Percentiles rank a stretch among this genome's conserved stretches.
phyloP scores from a whole-genome alignment of 2,797 vertebrate species.

The Phoxinus dragarum region DNA sequence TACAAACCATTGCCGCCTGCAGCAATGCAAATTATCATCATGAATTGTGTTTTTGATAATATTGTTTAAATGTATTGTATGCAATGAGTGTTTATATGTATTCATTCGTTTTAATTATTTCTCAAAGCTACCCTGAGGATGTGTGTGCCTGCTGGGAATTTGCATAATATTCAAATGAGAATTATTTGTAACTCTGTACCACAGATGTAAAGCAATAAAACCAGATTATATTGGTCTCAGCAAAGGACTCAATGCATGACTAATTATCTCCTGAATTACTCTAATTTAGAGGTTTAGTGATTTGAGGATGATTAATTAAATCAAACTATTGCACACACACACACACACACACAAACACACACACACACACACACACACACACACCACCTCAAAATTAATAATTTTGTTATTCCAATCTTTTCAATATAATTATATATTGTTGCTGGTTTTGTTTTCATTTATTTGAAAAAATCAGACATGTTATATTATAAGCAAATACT shows the following conservation, averaged over 20 bases:
- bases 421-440: background rate
- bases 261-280: conserved; percentile 56
- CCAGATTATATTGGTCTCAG: conserved; percentile 76
- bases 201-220: conserved; percentile 75
- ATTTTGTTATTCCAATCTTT: conserved; percentile 26
- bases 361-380: conserved; percentile 6
- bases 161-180: conserved; percentile 42
- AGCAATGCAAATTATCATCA: conserved; percentile 31
- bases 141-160: conserved; percentile 54
- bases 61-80: conserved; percentile 24
- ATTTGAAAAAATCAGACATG: background rate
- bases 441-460: background rate
- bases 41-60: conserved; percentile 16
- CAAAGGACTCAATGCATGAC: conserved; percentile 55
- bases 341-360: conserved; percentile 15
- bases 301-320: conserved; percentile 54
- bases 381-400: conserved; percentile 17
- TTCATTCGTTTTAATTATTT: conserved; percentile 43
- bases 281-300: conserved; percentile 45
- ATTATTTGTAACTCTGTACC: conserved; percentile 62
- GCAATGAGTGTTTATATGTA: conserved; percentile 28
- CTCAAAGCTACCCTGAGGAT: conserved; percentile 61
- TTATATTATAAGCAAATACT: background rate
- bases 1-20: background rate
- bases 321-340: conserved; percentile 18